A percentile compares a stretch with the other conserved stretches of the same genome.
These are phyloP conservation scores for Felis chaus DNA, from an alignment of 2,113 vertebrate genomes.

Conservation along the genomic window DNA sequence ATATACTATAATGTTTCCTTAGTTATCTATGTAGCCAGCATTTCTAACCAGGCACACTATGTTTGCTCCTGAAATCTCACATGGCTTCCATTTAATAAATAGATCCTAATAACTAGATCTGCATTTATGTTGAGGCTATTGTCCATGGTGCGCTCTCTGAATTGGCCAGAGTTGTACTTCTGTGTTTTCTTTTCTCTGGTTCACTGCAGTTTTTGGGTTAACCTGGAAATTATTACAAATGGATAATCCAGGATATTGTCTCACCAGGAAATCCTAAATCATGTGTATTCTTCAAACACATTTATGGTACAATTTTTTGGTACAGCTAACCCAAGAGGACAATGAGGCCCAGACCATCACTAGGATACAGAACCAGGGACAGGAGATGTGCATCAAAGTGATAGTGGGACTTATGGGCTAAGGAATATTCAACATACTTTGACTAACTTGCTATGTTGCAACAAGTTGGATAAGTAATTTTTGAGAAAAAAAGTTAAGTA, in stretches of 20 bases:
- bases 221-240: background rate
- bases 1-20: background rate
- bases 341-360: background rate
- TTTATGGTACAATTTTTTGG: background rate
- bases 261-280: constrained; percentile 19
- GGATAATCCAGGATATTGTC: background rate
- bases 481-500: background rate
- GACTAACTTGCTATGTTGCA: background rate
- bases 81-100: background rate
- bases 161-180: background rate
- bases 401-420: background rate
- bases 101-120: background rate
- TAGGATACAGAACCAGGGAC: background rate
- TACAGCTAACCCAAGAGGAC: background rate
- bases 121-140: background rate
- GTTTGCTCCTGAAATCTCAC: constrained; percentile 5
- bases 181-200: constrained; percentile 19
- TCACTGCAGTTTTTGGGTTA: background rate
- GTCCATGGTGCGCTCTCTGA: background rate
- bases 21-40: background rate
- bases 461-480: constrained; percentile 1
- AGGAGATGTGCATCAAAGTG: background rate
- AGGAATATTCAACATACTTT: background rate
- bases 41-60: background rate
- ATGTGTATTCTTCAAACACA: background rate